These are phyloP conservation scores for Tortrix viridana DNA, from an alignment of 2,888 invertebrate species.

Conservation along the genomic window DNA sequence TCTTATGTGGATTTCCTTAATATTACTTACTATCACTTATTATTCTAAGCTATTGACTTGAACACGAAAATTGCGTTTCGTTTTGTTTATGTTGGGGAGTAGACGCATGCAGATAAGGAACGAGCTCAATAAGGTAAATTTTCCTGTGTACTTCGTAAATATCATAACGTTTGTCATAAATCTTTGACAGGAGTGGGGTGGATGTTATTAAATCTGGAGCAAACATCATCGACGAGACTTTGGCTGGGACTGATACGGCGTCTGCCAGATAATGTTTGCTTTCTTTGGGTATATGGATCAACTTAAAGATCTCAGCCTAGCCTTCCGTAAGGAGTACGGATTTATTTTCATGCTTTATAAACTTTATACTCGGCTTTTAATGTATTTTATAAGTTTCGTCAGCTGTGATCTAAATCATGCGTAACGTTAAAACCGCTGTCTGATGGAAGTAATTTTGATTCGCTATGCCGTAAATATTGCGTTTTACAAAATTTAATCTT, in stretches of 20 bases:
- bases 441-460: no score
- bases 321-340: not conserved
- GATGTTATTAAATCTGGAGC: constrained; percentile 58
- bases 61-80: constrained; percentile 81
- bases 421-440: no score
- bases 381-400: no score
- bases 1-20: constrained; percentile 75
- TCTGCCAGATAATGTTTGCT: constrained; percentile 30
- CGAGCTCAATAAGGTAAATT: constrained; percentile 62
- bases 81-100: constrained; percentile 75
- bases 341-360: not conserved
- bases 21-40: constrained; percentile 81
- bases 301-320: constrained; percentile 1
- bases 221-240: constrained; percentile 41
- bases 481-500: no score
- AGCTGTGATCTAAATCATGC: no score
- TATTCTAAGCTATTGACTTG: constrained; percentile 83
- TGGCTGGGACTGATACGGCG: constrained; percentile 39
- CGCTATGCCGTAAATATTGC: no score
- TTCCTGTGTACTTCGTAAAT: constrained; percentile 60
- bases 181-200: constrained; percentile 62
- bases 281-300: constrained; percentile 8
- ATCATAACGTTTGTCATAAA: constrained; percentile 65
- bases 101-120: constrained; percentile 68
- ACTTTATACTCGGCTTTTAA: not conserved